phyloP scores from a whole-genome alignment of 2,888 invertebrate genomes.

The Epiblema foenella region DNA sequence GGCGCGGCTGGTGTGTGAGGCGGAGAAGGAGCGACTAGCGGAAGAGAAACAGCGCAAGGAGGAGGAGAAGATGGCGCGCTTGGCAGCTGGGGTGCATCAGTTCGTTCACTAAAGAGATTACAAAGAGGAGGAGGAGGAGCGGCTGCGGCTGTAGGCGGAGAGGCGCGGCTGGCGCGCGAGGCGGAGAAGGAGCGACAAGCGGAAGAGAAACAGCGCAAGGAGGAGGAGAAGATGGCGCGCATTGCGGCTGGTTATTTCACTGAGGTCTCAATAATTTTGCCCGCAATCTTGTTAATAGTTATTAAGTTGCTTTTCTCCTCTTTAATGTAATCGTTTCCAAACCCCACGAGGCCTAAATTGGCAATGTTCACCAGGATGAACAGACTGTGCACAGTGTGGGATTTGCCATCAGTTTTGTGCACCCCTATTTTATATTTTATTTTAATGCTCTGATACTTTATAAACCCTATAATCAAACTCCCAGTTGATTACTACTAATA shows the following conservation, averaged over 20 bases:
- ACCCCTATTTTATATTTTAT: no score
- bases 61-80: slow-evolving; percentile 75
- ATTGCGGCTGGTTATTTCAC: slow-evolving; percentile 78
- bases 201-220: slow-evolving; percentile 64
- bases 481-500: no score
- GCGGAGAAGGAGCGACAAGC: slow-evolving; percentile 66
- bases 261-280: background rate
- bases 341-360: no score
- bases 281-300: no score
- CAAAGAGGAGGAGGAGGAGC: slow-evolving; percentile 70
- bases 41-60: slow-evolving; percentile 67
- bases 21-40: slow-evolving; percentile 63
- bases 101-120: background rate
- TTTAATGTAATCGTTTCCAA: no score
- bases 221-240: slow-evolving; percentile 75
- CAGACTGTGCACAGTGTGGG: background rate
- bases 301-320: no score
- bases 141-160: slow-evolving; percentile 68
- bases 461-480: no score
- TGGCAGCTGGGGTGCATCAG: slow-evolving; percentile 70
- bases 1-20: slow-evolving; percentile 68
- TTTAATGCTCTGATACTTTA: no score
- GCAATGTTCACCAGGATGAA: background rate
- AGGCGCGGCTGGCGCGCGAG: slow-evolving; percentile 67
- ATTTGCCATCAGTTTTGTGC: no score